Base-by-base conservation (phyloP, 2,888 invertebrate species). In the Phasia obesa region DNA sequence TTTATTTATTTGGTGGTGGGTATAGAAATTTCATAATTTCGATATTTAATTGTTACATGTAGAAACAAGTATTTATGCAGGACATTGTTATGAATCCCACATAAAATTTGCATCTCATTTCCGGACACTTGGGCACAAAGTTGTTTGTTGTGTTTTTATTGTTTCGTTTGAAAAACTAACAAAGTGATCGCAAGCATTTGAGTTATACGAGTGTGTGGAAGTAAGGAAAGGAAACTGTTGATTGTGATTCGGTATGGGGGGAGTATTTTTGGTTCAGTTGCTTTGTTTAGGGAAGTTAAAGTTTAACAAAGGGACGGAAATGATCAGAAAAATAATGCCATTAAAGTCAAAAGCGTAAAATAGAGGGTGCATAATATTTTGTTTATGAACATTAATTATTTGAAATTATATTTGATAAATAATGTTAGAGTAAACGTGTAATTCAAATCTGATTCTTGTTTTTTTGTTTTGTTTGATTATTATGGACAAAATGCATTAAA, bases 71-170 rank as follows among this genome's bases (percentile, higher is more conserved):
- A 47, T 81, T 85, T 84, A 85, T 53, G 79, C 89, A 89, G 89
- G 89, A 90, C 87, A 89, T 87, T 87, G 86, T 87, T 86, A 87
- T 86, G 89, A 90, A 88, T 90, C 90, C 90, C 90, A 90, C 90
- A 90, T 90, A 90, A 90, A 89, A 90, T 90, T 90, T 90, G 90
- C 90, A 90, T 90, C 90, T 90, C 90, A 90, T 90, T 90, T 90
- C 90, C 90, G 90, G 90, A 89, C 89, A 89, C 89, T 90, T 88
- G 90, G 89, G 70, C 23, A n/a, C 62, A 49, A 59, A 38, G 44
- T 57, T 57, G 51, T 71, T 60, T 65, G 51, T 64, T 19, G 38
- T 47, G 49, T 69, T 55, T 42, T 60, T 38, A 6, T 17, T 47
- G 44, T 17, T 19, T 80, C 11, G 19, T 73, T 23, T 76, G 25